Percentiles rank a stretch among this genome's conserved stretches.
These are phyloP conservation scores for Salvelinus alpinus DNA, from an alignment of 2,113 vertebrate species.

Conservation along the genomic window DNA sequence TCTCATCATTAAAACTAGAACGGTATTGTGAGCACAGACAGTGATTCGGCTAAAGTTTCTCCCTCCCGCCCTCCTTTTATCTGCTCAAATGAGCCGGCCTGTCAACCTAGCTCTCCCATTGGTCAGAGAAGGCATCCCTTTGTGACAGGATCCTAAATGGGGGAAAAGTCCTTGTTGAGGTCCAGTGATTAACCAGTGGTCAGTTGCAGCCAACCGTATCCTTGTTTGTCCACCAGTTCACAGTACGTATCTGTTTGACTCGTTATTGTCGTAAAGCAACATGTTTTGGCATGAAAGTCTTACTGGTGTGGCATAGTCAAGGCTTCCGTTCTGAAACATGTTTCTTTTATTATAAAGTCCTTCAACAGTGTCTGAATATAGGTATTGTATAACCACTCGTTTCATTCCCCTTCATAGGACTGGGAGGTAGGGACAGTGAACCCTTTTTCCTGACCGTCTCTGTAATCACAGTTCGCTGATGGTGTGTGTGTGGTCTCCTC, in stretches of 20 bases:
- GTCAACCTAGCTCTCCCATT: constrained; percentile 23
- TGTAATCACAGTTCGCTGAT: neutral
- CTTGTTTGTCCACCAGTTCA: neutral
- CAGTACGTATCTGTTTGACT: neutral
- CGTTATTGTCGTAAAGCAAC: neutral
- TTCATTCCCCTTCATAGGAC: neutral
- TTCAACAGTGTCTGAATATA: neutral
- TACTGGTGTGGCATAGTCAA: neutral
- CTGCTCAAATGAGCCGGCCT: constrained; percentile 53
- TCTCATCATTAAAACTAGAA: constrained; percentile 54
- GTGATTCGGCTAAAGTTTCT: constrained; percentile 43
- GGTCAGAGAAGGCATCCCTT: constrained; percentile 50
- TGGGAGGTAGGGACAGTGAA: no score
- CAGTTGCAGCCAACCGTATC: neutral
- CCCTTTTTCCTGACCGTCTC: no score
- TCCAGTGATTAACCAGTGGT: neutral
- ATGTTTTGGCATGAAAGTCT: no score
- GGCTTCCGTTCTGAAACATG: neutral
- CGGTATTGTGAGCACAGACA: constrained; percentile 58
- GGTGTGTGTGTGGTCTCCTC: neutral
- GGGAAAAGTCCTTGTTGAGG: constrained; percentile 15
- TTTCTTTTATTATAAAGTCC: neutral
- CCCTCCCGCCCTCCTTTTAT: constrained; percentile 27
- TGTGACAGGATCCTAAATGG: constrained; percentile 44
- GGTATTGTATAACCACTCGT: neutral